Percentiles rank a stretch among this genome's conserved stretches.
Evolutionary conservation across 1,140 invertebrate genomes (phyloP).

Genomic region (Camponotus pennsylvanicus): DNA sequence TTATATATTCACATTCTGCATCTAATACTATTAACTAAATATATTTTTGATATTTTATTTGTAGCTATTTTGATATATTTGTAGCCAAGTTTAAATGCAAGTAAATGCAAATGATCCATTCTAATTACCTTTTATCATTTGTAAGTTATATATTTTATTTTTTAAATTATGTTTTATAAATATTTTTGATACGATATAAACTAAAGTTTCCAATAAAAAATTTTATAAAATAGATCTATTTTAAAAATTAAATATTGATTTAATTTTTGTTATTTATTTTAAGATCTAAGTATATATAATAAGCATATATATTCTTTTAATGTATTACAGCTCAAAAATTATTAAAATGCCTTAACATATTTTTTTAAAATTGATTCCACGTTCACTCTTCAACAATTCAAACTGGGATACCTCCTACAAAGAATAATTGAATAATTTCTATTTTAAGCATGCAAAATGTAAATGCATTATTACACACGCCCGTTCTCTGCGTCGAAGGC

Average conservation of each 20-base stretch:
- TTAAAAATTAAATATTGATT: not conserved
- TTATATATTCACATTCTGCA: too few relatives aligned
- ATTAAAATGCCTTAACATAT: not conserved
- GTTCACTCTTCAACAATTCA: not conserved
- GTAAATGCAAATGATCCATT: too few relatives aligned
- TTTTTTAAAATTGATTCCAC: not conserved
- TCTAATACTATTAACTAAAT: too few relatives aligned
- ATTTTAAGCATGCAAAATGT: not conserved
- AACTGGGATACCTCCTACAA: not conserved
- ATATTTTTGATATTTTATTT: not conserved
- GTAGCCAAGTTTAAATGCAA: not conserved
- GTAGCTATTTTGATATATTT: not conserved
- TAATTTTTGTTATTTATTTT: not conserved
- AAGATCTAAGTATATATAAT: not conserved
- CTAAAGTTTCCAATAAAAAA: too few relatives aligned
- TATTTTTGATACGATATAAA: too few relatives aligned
- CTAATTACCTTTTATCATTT: too few relatives aligned
- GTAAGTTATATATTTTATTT: too few relatives aligned
- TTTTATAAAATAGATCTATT: too few relatives aligned
- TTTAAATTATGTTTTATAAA: too few relatives aligned
- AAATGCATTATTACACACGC: not conserved
- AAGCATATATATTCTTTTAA: not conserved
- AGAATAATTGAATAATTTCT: slow-evolving; percentile 39
- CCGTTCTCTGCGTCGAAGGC: slow-evolving; percentile 27
- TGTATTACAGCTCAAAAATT: not conserved